Evolutionary conservation across 2,888 invertebrate genomes (phyloP).

Genomic region (Myopa testacea): DNA sequence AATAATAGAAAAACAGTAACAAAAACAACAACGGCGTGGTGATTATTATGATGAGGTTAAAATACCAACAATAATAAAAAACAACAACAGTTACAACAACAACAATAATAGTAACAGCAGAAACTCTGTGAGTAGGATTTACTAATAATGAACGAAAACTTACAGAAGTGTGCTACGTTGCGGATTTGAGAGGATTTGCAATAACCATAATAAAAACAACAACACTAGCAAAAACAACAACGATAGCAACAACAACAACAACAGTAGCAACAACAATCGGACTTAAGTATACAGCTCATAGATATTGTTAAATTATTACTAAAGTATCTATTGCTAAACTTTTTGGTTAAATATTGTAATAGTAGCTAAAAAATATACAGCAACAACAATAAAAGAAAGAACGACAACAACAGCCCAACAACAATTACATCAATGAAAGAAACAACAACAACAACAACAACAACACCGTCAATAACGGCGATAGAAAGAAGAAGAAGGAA

Average conservation of each 20-base stretch:
- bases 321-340: no score
- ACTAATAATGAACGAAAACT: no score
- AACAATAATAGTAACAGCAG: neutral
- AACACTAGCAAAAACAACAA: neutral
- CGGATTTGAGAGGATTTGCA: no score
- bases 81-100: slow-evolving; percentile 12
- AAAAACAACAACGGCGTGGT: neutral
- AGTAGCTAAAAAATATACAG: neutral
- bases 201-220: neutral
- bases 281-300: no score
- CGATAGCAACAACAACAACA: neutral
- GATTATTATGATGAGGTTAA: neutral
- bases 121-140: no score
- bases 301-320: neutral
- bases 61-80: neutral
- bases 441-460: neutral
- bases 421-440: neutral
- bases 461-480: no score
- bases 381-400: neutral
- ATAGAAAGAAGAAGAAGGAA: slow-evolving; percentile 1
- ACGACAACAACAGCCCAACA: no score
- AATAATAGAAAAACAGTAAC: neutral
- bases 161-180: no score
- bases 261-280: neutral
- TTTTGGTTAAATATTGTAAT: no score